Evolutionary conservation across 2,888 invertebrate species (phyloP), one percentile per base, ranked within the genome.

Genomic region (Ophion slaviceki): DNA sequence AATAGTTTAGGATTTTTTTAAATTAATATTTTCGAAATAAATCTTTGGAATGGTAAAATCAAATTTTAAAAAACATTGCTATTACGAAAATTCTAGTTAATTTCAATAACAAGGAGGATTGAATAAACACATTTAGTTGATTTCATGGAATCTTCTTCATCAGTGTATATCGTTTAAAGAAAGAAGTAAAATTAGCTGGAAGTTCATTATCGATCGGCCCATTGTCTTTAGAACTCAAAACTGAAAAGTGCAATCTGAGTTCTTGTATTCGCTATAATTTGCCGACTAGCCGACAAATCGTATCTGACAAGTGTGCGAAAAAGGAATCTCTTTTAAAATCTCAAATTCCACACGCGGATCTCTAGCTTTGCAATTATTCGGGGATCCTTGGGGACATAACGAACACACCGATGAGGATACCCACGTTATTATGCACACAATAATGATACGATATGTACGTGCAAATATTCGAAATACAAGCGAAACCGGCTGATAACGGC

Each of bases 401-500:
- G 8, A n/a, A 62, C 24, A 61, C 45, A 61, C 61, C 57, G 17
- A 74, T 17, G 57, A 28, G 24, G 11, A 45, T 62, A 74, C 28
- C 28, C 74, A 62, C 74, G 28, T 74, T 74, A 74, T 62, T 28
- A n/a, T 62, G 36, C 62, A 74, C 17, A 45, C 24, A 45, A 74
- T 62, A 74, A 74, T 74, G 62, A 62, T 62, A n/a, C 20, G 45
- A 47, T 62, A 74, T 20, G 45, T 59, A 36, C 24, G 61, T 24
- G 14, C 17, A 8, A 10, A 47, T 47, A 61, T 17, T 32, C 57
- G 28, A 7, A 61, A 40, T n/a, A 61, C 32, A 24, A 68, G 20
- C 24, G 82, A 72, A 75, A 71, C 61, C 62, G 14, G 53, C 36
- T 66, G 66, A 45, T 40, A 72, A 78, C 45, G 20, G 62, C 28